Evolutionary conservation across 1,140 invertebrate genomes (phyloP).

Genomic region (Dryas iulia): DNA sequence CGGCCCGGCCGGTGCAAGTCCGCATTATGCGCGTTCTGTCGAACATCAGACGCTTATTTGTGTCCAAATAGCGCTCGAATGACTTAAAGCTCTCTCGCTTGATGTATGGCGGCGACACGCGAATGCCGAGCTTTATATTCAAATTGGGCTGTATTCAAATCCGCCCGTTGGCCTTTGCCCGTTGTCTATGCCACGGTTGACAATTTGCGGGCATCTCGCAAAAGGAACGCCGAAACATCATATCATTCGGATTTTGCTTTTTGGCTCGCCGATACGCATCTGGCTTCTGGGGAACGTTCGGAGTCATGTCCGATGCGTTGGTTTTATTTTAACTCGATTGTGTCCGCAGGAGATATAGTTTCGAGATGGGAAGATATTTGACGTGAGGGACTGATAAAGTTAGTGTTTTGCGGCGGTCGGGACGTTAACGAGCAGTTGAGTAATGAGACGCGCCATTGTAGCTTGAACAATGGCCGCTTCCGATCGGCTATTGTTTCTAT

Average conservation of each 20-base stretch:
- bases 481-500: constrained; percentile 71
- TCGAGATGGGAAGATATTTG: constrained; percentile 74
- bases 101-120: constrained; percentile 72
- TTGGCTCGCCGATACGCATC: constrained; percentile 74
- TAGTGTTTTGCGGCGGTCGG: constrained; percentile 67
- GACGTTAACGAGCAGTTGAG: constrained; percentile 75
- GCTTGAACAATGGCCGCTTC: constrained; percentile 66
- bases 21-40: constrained; percentile 62
- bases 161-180: constrained; percentile 56
- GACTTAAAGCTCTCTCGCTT: constrained; percentile 70
- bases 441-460: constrained; percentile 74
- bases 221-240: constrained; percentile 70
- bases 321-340: constrained; percentile 68
- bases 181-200: constrained; percentile 71
- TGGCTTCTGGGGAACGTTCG: constrained; percentile 54
- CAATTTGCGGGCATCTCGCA: constrained; percentile 71
- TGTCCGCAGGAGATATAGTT: constrained; percentile 63
- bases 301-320: constrained; percentile 41
- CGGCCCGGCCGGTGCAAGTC: constrained; percentile 31
- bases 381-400: constrained; percentile 74
- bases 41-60: constrained; percentile 73
- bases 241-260: constrained; percentile 69
- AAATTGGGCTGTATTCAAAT: constrained; percentile 74
- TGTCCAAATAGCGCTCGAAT: constrained; percentile 74
- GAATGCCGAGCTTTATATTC: constrained; percentile 76